These are phyloP conservation scores for Poecilia latipinna DNA, from an alignment of 2,113 vertebrate species.

Conservation along the genomic window DNA sequence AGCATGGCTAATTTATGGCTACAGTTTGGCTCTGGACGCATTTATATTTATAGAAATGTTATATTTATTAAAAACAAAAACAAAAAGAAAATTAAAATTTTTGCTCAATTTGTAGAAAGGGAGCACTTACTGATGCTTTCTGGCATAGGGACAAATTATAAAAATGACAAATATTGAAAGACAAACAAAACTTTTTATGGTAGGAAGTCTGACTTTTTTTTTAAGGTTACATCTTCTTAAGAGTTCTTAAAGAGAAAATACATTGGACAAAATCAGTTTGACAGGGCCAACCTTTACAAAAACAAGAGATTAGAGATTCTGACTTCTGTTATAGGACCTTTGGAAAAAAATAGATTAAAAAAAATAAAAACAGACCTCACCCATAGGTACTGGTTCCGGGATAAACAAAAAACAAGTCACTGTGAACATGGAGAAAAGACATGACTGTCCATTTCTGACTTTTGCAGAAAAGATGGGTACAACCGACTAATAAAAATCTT, in stretches of 20 bases:
- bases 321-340: not conserved
- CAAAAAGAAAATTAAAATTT: not conserved
- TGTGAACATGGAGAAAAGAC: not conserved
- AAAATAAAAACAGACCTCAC: constrained; percentile 2
- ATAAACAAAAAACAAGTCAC: not conserved
- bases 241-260: too few relatives aligned
- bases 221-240: too few relatives aligned
- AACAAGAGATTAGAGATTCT: too few relatives aligned
- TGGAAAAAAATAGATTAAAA: not conserved
- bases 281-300: too few relatives aligned
- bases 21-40: too few relatives aligned
- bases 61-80: not conserved
- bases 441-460: constrained; percentile 11
- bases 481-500: constrained; percentile 98
- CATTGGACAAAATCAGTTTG: too few relatives aligned
- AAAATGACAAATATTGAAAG: not conserved
- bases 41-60: too few relatives aligned
- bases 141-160: not conserved
- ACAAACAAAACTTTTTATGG: not conserved
- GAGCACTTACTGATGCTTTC: not conserved
- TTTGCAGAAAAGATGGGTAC: constrained; percentile 94
- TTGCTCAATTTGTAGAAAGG: not conserved
- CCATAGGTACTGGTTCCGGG: not conserved
- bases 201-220: too few relatives aligned
- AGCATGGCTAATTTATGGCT: too few relatives aligned